Conservation (phyloP, 2,113 vertebrate species). For the Lucifuga dentata region DNA sequence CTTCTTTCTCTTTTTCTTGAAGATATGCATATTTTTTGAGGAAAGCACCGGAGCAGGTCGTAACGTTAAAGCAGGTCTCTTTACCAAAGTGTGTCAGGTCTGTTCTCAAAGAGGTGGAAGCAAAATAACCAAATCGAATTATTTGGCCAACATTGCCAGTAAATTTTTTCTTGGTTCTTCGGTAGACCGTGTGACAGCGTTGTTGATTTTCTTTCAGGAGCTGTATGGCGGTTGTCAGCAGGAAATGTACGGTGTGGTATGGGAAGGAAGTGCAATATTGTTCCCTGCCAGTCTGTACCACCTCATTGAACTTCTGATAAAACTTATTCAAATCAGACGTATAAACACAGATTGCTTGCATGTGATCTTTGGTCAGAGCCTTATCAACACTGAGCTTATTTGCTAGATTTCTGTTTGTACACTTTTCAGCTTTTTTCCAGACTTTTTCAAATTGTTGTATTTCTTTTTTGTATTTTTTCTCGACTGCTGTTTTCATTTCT, state of each 20-base stretch:
- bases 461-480: not conserved
- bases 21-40: not conserved
- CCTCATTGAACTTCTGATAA: not conserved
- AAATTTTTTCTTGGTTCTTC: rapidly evolving
- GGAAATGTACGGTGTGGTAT: conserved; percentile 43
- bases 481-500: not conserved
- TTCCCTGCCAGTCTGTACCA: not conserved
- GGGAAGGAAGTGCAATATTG: no score
- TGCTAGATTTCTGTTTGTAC: rapidly evolving
- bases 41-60: conserved; percentile 14
- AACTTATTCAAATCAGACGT: rapidly evolving
- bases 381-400: not conserved
- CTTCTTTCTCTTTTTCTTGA: conserved; percentile 30
- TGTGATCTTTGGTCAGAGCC: no score
- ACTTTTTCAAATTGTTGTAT: rapidly evolving
- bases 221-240: conserved; percentile 33
- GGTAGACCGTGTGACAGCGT: conserved; percentile 15
- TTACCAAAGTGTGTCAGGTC: rapidly evolving
- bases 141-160: not conserved
- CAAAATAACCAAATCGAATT: no score
- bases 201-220: not conserved
- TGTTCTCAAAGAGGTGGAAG: not conserved
- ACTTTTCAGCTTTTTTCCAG: rapidly evolving
- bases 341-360: no score
- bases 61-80: conserved; percentile 30